Evolutionary conservation across 2,888 invertebrate species (phyloP).

Genomic region (Pammene aurita): DNA sequence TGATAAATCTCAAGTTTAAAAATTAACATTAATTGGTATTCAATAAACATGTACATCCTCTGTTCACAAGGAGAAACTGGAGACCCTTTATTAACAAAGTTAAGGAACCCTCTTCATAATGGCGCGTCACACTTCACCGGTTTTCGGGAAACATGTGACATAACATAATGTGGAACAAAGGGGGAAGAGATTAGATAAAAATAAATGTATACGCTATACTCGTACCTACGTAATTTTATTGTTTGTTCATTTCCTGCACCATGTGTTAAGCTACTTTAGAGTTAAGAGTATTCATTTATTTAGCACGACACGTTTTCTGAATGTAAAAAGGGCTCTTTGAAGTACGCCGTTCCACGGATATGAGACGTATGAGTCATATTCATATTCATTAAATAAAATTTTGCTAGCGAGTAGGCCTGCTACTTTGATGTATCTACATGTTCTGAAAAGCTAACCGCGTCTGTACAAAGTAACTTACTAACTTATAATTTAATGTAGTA

Average conservation of each 20-base stretch:
- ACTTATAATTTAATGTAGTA: no score
- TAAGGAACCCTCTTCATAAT: constrained; percentile 24
- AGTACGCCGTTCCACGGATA: constrained; percentile 5
- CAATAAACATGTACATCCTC: neutral
- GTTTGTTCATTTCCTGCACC: constrained; percentile 25
- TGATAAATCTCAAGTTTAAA: no score
- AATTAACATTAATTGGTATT: no score
- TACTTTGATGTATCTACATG: neutral
- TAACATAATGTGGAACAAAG: constrained; percentile 32
- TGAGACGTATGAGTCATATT: neutral
- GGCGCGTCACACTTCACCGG: constrained; percentile 25
- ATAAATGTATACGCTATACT: constrained; percentile 23
- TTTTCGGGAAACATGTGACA: constrained; percentile 30
- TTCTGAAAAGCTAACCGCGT: no score
- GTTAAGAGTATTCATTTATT: constrained; percentile 15
- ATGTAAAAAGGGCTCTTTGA: constrained; percentile 3
- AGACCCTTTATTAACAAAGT: constrained; percentile 13
- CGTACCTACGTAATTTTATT: constrained; percentile 27
- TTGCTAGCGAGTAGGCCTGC: neutral
- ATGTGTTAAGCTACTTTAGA: constrained; percentile 22
- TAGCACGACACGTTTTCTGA: neutral
- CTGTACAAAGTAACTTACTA: no score
- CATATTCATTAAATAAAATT: neutral
- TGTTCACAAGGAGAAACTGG: neutral
- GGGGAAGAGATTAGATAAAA: constrained; percentile 36